Evolutionary conservation across 1,140 invertebrate species (phyloP).

Genomic region (Leptopilina clavipes): DNA sequence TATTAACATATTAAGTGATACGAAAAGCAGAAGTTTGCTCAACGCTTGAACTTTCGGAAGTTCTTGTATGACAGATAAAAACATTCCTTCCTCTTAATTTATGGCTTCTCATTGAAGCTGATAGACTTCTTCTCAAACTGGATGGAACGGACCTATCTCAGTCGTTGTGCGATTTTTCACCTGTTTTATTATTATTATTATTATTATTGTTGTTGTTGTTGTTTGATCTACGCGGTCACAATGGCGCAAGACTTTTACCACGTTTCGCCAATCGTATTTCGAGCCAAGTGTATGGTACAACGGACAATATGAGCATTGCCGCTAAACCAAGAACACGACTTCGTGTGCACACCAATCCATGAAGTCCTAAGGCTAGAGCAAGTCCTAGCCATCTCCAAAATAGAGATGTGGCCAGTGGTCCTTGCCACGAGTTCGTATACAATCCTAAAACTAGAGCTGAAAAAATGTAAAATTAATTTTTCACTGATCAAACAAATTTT

Average conservation of each 20-base stretch:
- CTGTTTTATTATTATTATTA: not conserved
- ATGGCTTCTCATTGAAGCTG: not conserved
- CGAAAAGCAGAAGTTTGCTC: slow-evolving; percentile 46
- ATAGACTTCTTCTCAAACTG: slow-evolving; percentile 43
- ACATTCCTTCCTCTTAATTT: slow-evolving; percentile 33
- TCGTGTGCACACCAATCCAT: slow-evolving; percentile 71
- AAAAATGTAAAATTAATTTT: slow-evolving; percentile 42
- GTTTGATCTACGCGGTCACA: slow-evolving; percentile 59
- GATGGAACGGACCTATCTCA: slow-evolving; percentile 68
- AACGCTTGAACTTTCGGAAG: slow-evolving; percentile 40
- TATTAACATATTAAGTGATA: slow-evolving; percentile 1
- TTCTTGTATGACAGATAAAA: slow-evolving; percentile 53
- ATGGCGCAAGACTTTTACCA: slow-evolving; percentile 65
- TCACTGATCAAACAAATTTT: not conserved
- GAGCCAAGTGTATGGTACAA: slow-evolving; percentile 71
- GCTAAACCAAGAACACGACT: slow-evolving; percentile 71
- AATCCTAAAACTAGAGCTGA: slow-evolving; percentile 71
- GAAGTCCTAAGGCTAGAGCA: slow-evolving; percentile 69
- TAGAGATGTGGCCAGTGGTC: slow-evolving; percentile 71
- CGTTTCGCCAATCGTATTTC: slow-evolving; percentile 67
- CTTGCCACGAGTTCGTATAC: slow-evolving; percentile 73
- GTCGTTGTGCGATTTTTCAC: slow-evolving; percentile 55
- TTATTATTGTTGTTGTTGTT: not conserved
- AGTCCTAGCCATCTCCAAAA: slow-evolving; percentile 74
- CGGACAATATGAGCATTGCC: slow-evolving; percentile 66